Evolutionary conservation across 53 echinoderm and acorn worm species (phyloP).

Genomic region (Luidia sarsii): DNA sequence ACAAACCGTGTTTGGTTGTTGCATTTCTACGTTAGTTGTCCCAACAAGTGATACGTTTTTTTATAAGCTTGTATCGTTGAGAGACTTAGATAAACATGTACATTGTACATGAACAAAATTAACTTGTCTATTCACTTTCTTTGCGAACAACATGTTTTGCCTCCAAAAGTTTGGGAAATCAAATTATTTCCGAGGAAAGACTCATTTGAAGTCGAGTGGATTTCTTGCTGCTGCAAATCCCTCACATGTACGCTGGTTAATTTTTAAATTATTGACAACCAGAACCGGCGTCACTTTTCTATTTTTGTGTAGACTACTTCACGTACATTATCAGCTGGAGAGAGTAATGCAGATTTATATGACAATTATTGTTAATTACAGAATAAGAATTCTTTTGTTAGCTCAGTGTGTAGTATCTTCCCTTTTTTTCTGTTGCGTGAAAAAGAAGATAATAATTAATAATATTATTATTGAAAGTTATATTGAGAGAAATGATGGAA

Average conservation of each 20-base stretch:
- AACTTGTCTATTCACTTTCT: background rate
- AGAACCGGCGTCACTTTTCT: no score
- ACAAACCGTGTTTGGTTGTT: no score
- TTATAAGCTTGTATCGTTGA: no score
- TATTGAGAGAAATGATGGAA: constrained; percentile 44
- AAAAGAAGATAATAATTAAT: constrained; percentile 36
- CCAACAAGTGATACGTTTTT: no score
- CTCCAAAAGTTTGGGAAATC: no score
- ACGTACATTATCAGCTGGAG: constrained; percentile 3
- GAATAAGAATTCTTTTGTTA: constrained; percentile 19
- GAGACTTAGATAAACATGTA: background rate
- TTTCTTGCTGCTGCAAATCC: no score
- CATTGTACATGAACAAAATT: constrained; percentile 29
- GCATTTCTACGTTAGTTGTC: no score
- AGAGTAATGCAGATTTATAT: background rate
- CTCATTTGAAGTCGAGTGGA: no score
- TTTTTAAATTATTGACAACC: no score
- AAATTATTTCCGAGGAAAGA: no score
- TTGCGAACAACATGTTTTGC: background rate
- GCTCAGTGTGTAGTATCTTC: constrained; percentile 47
- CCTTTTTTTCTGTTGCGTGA: constrained; percentile 46
- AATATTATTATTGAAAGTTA: constrained; percentile 44
- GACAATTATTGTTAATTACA: constrained; percentile 32
- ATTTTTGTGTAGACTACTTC: constrained; percentile 37
- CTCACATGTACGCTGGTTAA: no score